phyloP scores from a whole-genome alignment of 2,113 vertebrate species.

The Polypterus senegalus region DNA sequence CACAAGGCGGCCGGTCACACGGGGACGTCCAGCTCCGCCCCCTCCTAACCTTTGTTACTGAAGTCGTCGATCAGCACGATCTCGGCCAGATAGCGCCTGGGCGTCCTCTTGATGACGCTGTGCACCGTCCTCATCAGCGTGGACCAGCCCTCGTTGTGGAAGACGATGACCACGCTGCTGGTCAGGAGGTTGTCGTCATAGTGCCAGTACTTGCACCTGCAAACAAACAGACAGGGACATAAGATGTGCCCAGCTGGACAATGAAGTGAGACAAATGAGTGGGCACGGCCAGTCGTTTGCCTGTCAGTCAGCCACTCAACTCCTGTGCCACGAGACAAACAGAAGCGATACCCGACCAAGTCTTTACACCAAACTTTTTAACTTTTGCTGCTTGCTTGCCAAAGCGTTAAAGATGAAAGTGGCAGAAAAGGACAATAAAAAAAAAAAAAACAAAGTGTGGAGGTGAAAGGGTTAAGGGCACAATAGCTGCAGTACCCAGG shows the following conservation, averaged over 20 bases:
- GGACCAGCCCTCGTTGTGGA: slow-evolving; percentile 72
- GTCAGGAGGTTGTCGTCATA: slow-evolving; percentile 65
- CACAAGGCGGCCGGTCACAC: too few species aligned
- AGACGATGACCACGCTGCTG: slow-evolving; percentile 61
- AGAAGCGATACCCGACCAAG: too few species aligned
- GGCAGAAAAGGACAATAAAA: too few species aligned
- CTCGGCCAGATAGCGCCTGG: slow-evolving; percentile 63
- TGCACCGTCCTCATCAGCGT: slow-evolving; percentile 70
- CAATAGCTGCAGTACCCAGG: too few species aligned
- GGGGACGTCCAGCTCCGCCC: neutral
- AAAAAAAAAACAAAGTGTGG: too few species aligned
- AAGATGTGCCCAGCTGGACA: neutral
- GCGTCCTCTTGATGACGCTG: slow-evolving; percentile 69
- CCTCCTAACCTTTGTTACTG: slow-evolving; percentile 64
- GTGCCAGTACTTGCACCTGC: slow-evolving; percentile 68
- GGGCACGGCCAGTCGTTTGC: too few species aligned
- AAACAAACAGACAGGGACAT: neutral
- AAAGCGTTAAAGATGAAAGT: too few species aligned
- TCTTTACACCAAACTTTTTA: too few species aligned
- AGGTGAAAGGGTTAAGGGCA: too few species aligned
- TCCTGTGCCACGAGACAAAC: too few species aligned
- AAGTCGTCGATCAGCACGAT: slow-evolving; percentile 71
- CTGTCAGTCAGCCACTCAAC: too few species aligned
- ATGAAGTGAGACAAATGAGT: neutral
- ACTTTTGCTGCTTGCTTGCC: too few species aligned